These are phyloP conservation scores for Melitaea athalia DNA, from an alignment of 2,888 invertebrate species.

Conservation along the genomic window DNA sequence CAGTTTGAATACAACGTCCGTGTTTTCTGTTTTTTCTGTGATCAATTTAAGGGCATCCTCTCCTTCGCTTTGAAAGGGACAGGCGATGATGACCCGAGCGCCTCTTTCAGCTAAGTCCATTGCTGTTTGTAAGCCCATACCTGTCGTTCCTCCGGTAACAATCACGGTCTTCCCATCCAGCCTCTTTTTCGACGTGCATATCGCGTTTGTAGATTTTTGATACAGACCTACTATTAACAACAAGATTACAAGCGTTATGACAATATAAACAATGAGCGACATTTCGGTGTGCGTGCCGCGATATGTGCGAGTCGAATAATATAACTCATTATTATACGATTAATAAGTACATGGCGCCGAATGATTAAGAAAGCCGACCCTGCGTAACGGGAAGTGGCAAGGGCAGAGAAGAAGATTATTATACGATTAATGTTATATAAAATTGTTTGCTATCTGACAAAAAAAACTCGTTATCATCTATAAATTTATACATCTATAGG, in stretches of 20 bases:
- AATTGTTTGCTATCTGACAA: too few relatives aligned
- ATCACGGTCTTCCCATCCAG: constrained; percentile 58
- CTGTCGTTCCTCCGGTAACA: constrained; percentile 70
- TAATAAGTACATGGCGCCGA: too few relatives aligned
- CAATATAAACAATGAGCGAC: constrained; percentile 7
- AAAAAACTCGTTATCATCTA: too few relatives aligned
- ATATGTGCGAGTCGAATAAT: not conserved
- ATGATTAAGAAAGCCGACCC: too few relatives aligned
- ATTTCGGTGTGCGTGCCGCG: not conserved
- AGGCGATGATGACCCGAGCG: constrained; percentile 68
- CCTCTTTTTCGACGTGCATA: constrained; percentile 48
- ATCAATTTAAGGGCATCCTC: constrained; percentile 81
- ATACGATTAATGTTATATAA: too few relatives aligned
- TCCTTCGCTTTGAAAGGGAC: constrained; percentile 67
- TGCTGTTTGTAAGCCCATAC: constrained; percentile 68
- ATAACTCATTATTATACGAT: not conserved
- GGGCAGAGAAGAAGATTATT: too few relatives aligned
- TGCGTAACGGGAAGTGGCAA: too few relatives aligned
- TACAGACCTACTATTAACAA: constrained; percentile 54
- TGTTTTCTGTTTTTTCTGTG: constrained; percentile 84
- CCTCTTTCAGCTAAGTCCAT: constrained; percentile 66
- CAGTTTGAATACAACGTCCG: constrained; percentile 86
- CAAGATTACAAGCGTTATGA: constrained; percentile 11
- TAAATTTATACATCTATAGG: too few relatives aligned
- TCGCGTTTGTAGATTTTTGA: constrained; percentile 60